Base-by-base conservation (phyloP, 2,113 vertebrate species). In the Mustela nigripes region DNA sequence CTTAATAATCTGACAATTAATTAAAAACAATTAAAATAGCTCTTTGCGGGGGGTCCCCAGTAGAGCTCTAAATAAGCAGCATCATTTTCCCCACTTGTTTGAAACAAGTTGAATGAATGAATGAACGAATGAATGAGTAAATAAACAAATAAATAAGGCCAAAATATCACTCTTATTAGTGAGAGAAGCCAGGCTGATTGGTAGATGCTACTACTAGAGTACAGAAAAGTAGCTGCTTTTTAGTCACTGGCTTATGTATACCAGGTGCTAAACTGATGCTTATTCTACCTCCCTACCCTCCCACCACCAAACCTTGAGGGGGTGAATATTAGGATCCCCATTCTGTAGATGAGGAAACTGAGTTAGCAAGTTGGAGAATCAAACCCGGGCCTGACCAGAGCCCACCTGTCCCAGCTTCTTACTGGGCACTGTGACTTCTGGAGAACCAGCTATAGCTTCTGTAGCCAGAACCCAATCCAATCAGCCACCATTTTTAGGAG, bases 321-420 rank as follows among this genome's bases (percentile, higher is more conserved):
- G 36, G 50, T 94, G 79, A 67, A 50, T 80, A 89, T 63, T 83
- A 63, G 84, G 50, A 24, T 36, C 56, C 18, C 48, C 16, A 42
- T 76, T 90, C 71, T 93, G 22, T 80, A 53, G 74, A 86, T 56
- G 58, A 93, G 65, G 28, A 90, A 93, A 67, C 42, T 74, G 36
- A 94, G 39, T 93, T 62, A 26, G n/a, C 76, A 88, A 88, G 36
- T 67, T 88, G 11, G 82, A 74, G 33, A 71, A 69, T 62, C n/a
- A 95, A 56, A 86, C 26, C 56, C 67, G 69, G 28, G 58, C 16
- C 85, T 82, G 28, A 76, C 28, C 36, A 82, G 14, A 53, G 45
- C 42, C 94, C 63, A 26, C 71, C 80, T 21, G 60, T 33, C 48
- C 58, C 85, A 9, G 56, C 48, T 80, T 89, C 39, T 69, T 82